Percentiles rank a stretch among this genome's conserved stretches.
phyloP scores from a whole-genome alignment of 1,140 invertebrate genomes.

The silkworm (Bombyx mori) region ASM3026992v2 NC_085114.1:6155501-6156000 shows the following conservation, averaged over 20 bases:
- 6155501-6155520: too few species aligned
- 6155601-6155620: constrained; percentile 20
- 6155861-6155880: too few species aligned
- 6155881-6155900: too few species aligned
- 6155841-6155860: too few species aligned
- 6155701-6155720: constrained; percentile 39
- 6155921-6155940: too few species aligned
- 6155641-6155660: constrained; percentile 21
- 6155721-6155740: constrained; percentile 39
- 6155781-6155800: constrained; percentile 23
- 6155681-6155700: constrained; percentile 42
- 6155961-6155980: too few species aligned
- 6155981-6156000: too few species aligned
- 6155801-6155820: constrained; percentile 7
- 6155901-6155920: too few species aligned
- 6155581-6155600: constrained; percentile 7
- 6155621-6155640: constrained; percentile 23
- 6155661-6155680: constrained; percentile 36
- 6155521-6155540: too few species aligned
- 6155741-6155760: constrained; percentile 45
- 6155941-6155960: too few species aligned
- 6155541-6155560: background rate
- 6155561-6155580: constrained; percentile 12
- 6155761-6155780: constrained; percentile 41
- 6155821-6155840: constrained; percentile 2